phyloP scores from a whole-genome alignment of 2,888 invertebrate species.

The Yponomeuta plumbellus region DNA sequence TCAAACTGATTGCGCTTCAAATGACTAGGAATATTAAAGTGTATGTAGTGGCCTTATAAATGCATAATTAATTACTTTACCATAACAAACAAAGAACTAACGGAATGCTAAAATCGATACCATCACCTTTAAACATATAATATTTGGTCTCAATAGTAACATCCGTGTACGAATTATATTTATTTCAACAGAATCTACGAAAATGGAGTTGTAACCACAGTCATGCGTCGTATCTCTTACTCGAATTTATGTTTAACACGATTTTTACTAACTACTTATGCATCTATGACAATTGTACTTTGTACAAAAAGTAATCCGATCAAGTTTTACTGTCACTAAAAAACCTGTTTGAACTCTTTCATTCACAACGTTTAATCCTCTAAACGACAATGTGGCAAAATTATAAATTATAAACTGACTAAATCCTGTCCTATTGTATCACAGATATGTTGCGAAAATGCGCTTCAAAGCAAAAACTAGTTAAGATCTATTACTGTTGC shows the following conservation, averaged over 20 bases:
- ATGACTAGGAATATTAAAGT: conserved; percentile 75
- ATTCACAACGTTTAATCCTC: conserved; percentile 37
- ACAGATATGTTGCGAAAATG: conserved; percentile 63
- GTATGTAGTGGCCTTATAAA: conserved; percentile 65
- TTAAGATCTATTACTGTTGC: conserved; percentile 42
- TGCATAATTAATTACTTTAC: conserved; percentile 43
- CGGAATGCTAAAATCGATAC: conserved; percentile 76
- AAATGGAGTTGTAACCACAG: conserved; percentile 49
- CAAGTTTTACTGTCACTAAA: conserved; percentile 53
- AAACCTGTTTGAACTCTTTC: conserved; percentile 50
- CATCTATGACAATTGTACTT: conserved; percentile 74
- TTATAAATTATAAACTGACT: conserved; percentile 43
- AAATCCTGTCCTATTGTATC: conserved; percentile 66
- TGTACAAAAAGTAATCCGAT: conserved; percentile 69
- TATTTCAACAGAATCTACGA: conserved; percentile 27
- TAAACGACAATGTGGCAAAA: conserved; percentile 62
- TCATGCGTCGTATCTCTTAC: conserved; percentile 62
- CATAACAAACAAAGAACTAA: conserved; percentile 41
- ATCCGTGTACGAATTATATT: conserved; percentile 38
- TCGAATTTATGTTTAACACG: conserved; percentile 57
- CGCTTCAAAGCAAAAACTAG: conserved; percentile 10
- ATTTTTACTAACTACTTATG: conserved; percentile 74
- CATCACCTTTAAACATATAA: conserved; percentile 73
- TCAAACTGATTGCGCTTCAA: conserved; percentile 73
- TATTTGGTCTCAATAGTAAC: conserved; percentile 75